Percentiles rank a stretch among this genome's conserved stretches.
Evolutionary conservation across 1,140 invertebrate genomes (phyloP).

Genomic region (Magallana angulata): DNA sequence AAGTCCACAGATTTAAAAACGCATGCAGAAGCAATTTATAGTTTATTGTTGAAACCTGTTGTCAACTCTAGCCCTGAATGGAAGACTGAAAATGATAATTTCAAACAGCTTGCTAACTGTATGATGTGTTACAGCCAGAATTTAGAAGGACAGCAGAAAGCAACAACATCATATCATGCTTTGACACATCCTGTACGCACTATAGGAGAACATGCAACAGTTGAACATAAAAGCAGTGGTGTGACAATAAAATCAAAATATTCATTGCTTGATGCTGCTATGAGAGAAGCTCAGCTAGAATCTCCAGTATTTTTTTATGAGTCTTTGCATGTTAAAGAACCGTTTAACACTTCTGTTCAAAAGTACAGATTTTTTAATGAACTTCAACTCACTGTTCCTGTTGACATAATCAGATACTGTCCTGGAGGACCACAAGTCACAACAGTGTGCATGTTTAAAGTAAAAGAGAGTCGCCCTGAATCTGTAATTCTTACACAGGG

Average conservation of each 20-base stretch:
- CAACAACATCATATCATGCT: neutral
- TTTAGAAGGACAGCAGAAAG: constrained; percentile 25
- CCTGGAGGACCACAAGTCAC: constrained; percentile 45
- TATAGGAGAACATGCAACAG: constrained; percentile 35
- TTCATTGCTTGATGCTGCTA: constrained; percentile 16
- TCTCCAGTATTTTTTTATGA: constrained; percentile 50
- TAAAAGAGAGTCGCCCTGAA: constrained; percentile 34
- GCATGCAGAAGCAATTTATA: constrained; percentile 45
- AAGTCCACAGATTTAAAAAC: neutral
- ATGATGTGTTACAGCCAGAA: constrained; percentile 34
- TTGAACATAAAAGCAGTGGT: constrained; percentile 40
- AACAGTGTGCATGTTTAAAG: constrained; percentile 24
- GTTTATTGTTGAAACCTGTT: constrained; percentile 34
- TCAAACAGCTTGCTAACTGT: constrained; percentile 35
- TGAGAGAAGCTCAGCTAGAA: neutral
- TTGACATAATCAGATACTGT: constrained; percentile 50
- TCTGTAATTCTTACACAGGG: constrained; percentile 44
- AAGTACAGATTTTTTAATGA: constrained; percentile 42
- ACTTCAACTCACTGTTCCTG: constrained; percentile 55
- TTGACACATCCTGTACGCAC: constrained; percentile 29
- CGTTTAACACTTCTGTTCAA: constrained; percentile 42
- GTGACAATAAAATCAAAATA: constrained; percentile 31
- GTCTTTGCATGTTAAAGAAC: constrained; percentile 41
- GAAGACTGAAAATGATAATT: constrained; percentile 8
- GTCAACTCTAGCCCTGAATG: neutral